phyloP scores from a whole-genome alignment of 2,888 invertebrate genomes.

The Xiphydria camelus region DNA sequence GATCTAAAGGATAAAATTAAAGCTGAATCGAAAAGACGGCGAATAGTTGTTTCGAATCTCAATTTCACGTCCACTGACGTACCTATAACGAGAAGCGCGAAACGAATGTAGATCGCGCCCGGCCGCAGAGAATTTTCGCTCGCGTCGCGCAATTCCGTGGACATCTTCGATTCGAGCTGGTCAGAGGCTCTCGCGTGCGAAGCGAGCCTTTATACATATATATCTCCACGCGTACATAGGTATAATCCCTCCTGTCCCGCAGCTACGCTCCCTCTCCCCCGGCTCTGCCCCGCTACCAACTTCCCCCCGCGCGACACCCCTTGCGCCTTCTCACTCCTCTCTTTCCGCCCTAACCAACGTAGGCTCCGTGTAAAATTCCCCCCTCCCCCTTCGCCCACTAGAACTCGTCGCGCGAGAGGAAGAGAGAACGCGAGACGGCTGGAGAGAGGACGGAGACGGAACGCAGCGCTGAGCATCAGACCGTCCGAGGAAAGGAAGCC shows the following conservation, averaged over 20 bases:
- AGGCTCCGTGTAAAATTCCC: conserved; percentile 6
- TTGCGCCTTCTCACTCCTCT: neutral
- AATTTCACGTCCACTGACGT: no score
- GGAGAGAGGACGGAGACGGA: neutral
- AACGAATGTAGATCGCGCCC: neutral
- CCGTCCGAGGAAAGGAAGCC: neutral
- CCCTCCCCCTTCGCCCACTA: neutral
- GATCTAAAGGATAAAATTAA: no score
- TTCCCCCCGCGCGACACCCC: neutral
- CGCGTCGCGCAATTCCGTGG: conserved; percentile 25
- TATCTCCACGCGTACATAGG: neutral
- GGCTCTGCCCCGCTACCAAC: neutral
- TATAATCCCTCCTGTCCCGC: neutral
- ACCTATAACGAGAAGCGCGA: neutral
- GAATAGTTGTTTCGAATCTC: no score
- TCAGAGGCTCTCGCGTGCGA: conserved; percentile 33
- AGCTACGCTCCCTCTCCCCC: neutral
- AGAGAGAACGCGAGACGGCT: neutral
- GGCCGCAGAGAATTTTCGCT: conserved; percentile 18
- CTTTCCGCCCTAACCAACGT: conserved; percentile 7
- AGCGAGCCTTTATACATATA: conserved; percentile 12
- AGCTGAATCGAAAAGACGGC: no score
- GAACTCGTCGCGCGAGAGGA: no score
- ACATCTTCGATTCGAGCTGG: conserved; percentile 29
- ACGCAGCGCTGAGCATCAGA: neutral